Base-by-base conservation (phyloP, 2,113 vertebrate genomes). In the Chlamydotis undulata region DNA sequence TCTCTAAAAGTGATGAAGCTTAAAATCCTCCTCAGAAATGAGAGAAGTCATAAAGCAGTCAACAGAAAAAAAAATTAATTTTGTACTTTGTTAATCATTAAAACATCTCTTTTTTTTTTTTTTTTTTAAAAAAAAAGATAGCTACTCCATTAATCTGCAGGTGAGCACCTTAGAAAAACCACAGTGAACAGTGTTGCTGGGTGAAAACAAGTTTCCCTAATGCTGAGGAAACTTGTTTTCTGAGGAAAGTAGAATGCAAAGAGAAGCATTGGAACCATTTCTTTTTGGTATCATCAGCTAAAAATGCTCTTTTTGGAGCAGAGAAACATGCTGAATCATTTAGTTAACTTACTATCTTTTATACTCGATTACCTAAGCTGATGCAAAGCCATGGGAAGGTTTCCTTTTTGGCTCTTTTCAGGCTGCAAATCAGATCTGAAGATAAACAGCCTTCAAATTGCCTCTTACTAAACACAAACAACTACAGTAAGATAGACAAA, bases 401-500 rank as follows among this genome's bases (percentile, higher is more conserved):
- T 67, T 93, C 43, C 33, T 64, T 70, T 89, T 91, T 52, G 10
- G 43, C 87, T 63, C 47, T 70, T 75, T 94, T 77, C 55, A 81
- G 64, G 37, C 87, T 87, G 77, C n/a, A 94, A 73, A 87, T 91
- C 60, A 68, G 77, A 86, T 47, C 65, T 79, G 52, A 79, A 90
- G 57, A 60, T 82, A 93, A 96, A 87, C 87, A 91, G 26, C 56
- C 56, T 93, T 87, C 70, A 91, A 71, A 57, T n/a, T 65, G 23
- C 78, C 65, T 93, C 81, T 95, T 85, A 49, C 56, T 53, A 63
- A 84, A 75, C 49, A 87, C 65, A 90, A 88, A 87, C 24, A 79
- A 56, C 63, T 91, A 59, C n/a, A 28, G 39, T 39, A 94, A 91
- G 49, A 81, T 12, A 71, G 60, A 68, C 37, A 94, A 91, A 73